Evolutionary conservation across 2,888 invertebrate genomes (phyloP).

Genomic region (Sialis fuliginosa): DNA sequence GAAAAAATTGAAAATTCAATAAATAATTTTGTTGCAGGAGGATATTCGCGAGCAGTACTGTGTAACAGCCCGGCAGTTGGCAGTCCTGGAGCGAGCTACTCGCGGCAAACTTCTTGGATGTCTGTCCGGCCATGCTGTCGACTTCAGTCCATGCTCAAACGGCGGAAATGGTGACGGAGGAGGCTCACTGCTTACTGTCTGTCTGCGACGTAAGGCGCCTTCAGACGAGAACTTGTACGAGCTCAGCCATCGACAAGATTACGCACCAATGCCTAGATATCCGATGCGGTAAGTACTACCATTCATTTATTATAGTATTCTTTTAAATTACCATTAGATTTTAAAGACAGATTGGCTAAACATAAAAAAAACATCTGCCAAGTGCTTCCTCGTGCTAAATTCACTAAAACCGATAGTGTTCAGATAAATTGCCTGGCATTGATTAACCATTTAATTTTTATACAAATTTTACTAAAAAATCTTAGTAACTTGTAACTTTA

Average conservation of each 20-base stretch:
- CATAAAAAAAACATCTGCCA: too few species aligned
- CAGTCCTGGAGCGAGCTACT: constrained; percentile 49
- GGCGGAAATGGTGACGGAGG: constrained; percentile 38
- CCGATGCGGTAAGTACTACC: constrained; percentile 28
- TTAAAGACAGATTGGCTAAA: too few species aligned
- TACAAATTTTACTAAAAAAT: too few species aligned
- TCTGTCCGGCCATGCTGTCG: constrained; percentile 46
- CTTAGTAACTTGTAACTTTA: too few species aligned
- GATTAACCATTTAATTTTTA: too few species aligned
- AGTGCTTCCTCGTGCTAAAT: too few species aligned
- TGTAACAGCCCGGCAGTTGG: constrained; percentile 77
- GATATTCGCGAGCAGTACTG: constrained; percentile 90
- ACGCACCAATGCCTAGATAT: constrained; percentile 65
- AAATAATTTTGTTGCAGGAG: constrained; percentile 40
- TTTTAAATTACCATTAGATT: too few species aligned
- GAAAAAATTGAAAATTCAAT: too few species aligned
- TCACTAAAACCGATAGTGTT: too few species aligned
- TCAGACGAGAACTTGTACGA: constrained; percentile 73
- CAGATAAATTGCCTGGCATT: too few species aligned
- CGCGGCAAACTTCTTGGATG: constrained; percentile 44
- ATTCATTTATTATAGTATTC: too few species aligned
- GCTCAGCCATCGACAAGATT: constrained; percentile 33
- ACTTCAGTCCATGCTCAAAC: constrained; percentile 46
- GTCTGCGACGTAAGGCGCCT: constrained; percentile 69
- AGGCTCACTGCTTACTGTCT: constrained; percentile 66